Conservation (phyloP, 2,113 vertebrate genomes). For the Vulpes lagopus region DNA sequence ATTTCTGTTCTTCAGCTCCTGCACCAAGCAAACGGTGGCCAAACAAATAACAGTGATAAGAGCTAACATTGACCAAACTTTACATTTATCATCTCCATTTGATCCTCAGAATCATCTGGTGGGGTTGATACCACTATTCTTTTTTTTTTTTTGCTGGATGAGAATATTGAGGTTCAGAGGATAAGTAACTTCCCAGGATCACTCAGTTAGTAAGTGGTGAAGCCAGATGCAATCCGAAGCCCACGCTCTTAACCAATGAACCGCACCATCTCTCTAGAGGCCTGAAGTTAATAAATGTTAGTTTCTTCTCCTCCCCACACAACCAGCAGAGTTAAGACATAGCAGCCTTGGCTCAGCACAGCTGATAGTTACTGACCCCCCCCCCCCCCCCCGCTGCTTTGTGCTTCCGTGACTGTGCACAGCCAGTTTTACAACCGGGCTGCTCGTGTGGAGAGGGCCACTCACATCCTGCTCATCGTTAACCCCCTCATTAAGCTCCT, state of each 20-base stretch:
- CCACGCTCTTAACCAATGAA: constrained; percentile 36
- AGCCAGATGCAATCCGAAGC: constrained; percentile 3
- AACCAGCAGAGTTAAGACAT: not conserved
- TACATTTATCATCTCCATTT: constrained; percentile 2
- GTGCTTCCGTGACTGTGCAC: not conserved
- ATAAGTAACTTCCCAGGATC: constrained; percentile 11
- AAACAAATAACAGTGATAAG: not conserved
- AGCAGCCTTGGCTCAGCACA: not conserved
- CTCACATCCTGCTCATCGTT: constrained; percentile 51
- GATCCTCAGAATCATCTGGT: not conserved
- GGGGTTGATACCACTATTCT: not conserved
- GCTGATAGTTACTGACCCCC: not conserved
- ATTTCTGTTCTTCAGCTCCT: not conserved
- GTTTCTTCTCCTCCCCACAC: constrained; percentile 24
- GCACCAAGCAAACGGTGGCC: not conserved
- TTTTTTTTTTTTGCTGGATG: constrained; percentile 5
- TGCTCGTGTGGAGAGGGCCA: not conserved
- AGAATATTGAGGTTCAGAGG: not conserved
- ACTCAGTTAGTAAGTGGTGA: not conserved
- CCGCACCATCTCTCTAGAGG: not conserved
- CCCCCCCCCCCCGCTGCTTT: not conserved
- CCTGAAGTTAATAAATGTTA: constrained; percentile 48
- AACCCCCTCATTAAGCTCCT: constrained; percentile 42
- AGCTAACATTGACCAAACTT: not conserved
- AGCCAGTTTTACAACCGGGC: not conserved